Percentiles rank a stretch among this genome's conserved stretches.
These are phyloP conservation scores for Panthera tigris DNA, from an alignment of 2,113 vertebrate species.

Conservation along the genomic window DNA sequence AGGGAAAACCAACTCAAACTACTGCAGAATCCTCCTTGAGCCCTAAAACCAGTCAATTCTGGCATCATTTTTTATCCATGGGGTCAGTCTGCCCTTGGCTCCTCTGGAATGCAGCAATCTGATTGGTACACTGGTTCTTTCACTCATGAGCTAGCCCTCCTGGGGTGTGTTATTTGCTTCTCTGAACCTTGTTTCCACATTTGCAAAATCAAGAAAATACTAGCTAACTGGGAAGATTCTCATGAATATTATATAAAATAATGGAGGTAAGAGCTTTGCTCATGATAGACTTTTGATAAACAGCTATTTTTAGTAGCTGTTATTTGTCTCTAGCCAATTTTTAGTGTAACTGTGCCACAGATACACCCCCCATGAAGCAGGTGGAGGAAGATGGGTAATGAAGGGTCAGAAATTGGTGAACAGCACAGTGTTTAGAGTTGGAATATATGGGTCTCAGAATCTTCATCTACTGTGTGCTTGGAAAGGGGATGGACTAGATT, in stretches of 20 bases:
- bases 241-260: background rate
- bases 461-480: background rate
- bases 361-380: background rate
- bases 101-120: background rate
- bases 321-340: background rate
- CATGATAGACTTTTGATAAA: background rate
- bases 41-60: background rate
- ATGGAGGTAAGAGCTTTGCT: background rate
- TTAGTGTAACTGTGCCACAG: background rate
- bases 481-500: background rate
- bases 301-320: background rate
- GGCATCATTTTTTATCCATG: background rate
- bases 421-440: background rate
- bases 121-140: background rate
- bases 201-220: background rate
- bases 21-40: background rate
- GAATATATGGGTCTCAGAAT: background rate
- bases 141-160: background rate
- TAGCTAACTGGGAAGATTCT: background rate
- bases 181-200: background rate
- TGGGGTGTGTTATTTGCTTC: background rate
- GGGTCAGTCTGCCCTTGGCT: background rate
- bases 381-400: background rate
- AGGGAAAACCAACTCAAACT: background rate
- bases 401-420: background rate